phyloP scores from a whole-genome alignment of 2,113 vertebrate species.

The Dicrurus megarhynchus region DNA sequence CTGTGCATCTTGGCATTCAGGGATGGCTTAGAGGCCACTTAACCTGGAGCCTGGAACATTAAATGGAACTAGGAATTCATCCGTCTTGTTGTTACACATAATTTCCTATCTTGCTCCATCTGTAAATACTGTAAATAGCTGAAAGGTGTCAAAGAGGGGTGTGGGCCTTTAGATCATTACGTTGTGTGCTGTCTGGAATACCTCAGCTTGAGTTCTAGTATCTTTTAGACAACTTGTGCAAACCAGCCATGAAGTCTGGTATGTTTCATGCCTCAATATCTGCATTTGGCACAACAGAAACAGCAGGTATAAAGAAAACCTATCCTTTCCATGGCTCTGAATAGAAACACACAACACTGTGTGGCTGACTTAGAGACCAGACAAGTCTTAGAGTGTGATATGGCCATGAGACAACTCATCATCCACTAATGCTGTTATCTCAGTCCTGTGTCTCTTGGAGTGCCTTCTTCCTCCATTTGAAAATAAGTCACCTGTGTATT shows the following conservation, averaged over 20 bases:
- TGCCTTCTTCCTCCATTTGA: neutral
- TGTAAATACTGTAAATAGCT: neutral
- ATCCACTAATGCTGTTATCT: neutral
- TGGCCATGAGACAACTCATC: neutral
- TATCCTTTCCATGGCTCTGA: accelerated
- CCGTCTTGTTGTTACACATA: neutral
- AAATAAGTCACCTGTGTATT: neutral
- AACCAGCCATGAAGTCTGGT: accelerated
- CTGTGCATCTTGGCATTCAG: neutral
- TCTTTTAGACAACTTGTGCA: neutral
- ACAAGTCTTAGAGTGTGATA: neutral
- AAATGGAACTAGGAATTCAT: neutral
- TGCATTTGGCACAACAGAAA: neutral
- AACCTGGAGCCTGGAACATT: neutral
- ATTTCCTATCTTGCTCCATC: neutral
- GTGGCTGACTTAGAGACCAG: neutral
- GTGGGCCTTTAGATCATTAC: neutral
- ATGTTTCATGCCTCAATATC: neutral
- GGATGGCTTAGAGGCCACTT: neutral
- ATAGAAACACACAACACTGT: neutral
- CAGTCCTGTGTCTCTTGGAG: neutral
- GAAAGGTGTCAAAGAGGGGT: neutral
- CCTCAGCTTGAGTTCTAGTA: accelerated
- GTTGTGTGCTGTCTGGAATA: neutral
- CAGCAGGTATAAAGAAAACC: neutral